phyloP scores from a whole-genome alignment of 2,888 invertebrate species.

The Volucella inanis region DNA sequence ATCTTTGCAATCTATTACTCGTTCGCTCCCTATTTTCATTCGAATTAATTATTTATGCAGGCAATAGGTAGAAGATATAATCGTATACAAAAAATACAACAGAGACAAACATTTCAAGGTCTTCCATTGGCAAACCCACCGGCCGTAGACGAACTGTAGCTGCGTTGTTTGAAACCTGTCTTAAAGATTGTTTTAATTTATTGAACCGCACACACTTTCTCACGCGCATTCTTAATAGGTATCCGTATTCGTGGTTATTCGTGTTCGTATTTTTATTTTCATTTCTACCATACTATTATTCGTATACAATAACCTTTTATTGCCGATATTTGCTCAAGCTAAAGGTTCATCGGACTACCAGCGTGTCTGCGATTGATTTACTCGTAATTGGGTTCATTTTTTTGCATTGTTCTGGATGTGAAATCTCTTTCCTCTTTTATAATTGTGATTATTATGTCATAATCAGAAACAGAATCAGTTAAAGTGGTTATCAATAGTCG shows the following conservation, averaged over 20 bases:
- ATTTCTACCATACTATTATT: no score
- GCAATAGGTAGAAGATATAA: constrained; percentile 2
- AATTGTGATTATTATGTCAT: constrained; percentile 30
- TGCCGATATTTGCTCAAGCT: not conserved
- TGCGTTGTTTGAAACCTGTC: constrained; percentile 13
- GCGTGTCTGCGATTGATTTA: constrained; percentile 1
- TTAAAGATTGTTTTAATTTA: not conserved
- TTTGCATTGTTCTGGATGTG: not conserved
- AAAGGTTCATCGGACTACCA: constrained; percentile 48
- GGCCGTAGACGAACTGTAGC: not conserved
- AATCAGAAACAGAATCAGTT: constrained; percentile 10
- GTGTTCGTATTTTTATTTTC: no score
- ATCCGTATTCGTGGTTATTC: constrained; percentile 29
- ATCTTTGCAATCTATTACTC: constrained; percentile 5
- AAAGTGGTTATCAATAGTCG: constrained; percentile 42
- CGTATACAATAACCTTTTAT: constrained; percentile 12
- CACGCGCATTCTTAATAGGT: constrained; percentile 37
- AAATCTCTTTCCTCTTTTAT: constrained; percentile 3
- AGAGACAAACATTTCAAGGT: constrained; percentile 31
- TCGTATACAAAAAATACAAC: not conserved
- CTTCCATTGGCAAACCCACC: constrained; percentile 23
- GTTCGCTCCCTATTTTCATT: not conserved
- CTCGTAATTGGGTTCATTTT: not conserved
- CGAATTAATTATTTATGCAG: constrained; percentile 28
- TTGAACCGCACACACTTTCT: constrained; percentile 20